These are phyloP conservation scores for Acronicta psi DNA, from an alignment of 2,888 invertebrate genomes.

Conservation along the genomic window DNA sequence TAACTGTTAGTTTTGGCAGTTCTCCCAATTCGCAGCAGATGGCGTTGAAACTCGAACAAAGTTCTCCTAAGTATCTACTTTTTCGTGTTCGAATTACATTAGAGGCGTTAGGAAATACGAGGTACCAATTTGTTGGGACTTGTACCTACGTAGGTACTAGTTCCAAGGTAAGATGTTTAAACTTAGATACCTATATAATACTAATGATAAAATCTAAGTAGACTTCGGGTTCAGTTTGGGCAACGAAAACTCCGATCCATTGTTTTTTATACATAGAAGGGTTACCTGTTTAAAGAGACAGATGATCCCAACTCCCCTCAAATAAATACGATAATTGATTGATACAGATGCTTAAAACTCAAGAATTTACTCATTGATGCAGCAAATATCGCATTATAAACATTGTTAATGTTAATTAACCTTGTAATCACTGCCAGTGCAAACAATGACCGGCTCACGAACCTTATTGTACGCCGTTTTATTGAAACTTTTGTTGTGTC, in stretches of 20 bases:
- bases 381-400: constrained; percentile 34
- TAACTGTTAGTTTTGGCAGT: constrained; percentile 70
- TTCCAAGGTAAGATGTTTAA: constrained; percentile 17
- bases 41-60: constrained; percentile 69
- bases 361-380: constrained; percentile 9
- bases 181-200: constrained; percentile 15
- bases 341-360: constrained; percentile 21
- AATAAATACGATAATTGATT: constrained; percentile 4
- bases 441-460: constrained; percentile 23
- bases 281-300: no score
- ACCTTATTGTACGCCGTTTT: constrained; percentile 11
- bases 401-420: constrained; percentile 36
- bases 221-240: background rate
- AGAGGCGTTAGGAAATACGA: constrained; percentile 37
- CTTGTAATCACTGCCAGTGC: constrained; percentile 24
- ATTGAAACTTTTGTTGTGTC: constrained; percentile 9
- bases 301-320: background rate
- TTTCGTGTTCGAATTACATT: constrained; percentile 52
- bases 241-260: no score
- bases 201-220: constrained; percentile 14
- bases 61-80: constrained; percentile 63
- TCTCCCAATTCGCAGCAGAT: constrained; percentile 79
- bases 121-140: constrained; percentile 35
- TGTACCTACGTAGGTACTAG: constrained; percentile 20
- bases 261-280: no score